Percentiles rank a stretch among this genome's conserved stretches.
Conservation (phyloP, 2,797 vertebrate genomes). For the Acropternis orthonyx region DNA sequence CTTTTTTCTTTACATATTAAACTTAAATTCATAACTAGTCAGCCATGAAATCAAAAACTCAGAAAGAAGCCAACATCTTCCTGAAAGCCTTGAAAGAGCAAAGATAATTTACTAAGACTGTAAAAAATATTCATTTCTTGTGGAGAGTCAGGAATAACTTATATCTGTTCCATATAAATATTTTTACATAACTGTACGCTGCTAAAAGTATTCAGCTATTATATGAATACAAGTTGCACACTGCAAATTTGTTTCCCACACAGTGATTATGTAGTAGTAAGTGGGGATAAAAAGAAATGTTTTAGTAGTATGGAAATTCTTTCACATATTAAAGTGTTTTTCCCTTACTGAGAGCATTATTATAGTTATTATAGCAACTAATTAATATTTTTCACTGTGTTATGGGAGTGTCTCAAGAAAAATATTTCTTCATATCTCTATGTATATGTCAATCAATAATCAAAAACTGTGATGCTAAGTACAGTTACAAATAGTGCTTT, state of each 20-base stretch:
- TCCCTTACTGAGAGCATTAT: not conserved
- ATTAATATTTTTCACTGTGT: not conserved
- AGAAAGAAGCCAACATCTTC: not conserved
- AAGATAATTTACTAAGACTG: not conserved
- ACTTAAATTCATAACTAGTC: not conserved
- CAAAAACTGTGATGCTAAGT: not conserved
- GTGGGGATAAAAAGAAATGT: not conserved
- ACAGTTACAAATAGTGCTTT: not conserved
- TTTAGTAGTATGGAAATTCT: not conserved
- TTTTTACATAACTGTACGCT: not conserved
- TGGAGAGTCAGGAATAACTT: not conserved
- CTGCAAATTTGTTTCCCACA: not conserved
- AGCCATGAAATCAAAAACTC: slow-evolving; percentile 31
- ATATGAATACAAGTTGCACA: not conserved
- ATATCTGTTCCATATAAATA: not conserved
- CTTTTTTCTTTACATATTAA: not conserved
- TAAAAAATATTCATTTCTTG: not conserved
- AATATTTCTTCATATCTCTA: not conserved
- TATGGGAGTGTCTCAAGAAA: not conserved
- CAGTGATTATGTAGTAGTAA: not conserved
- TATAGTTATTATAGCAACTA: not conserved
- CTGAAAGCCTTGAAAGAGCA: not conserved
- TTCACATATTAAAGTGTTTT: not conserved
- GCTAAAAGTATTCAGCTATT: not conserved
- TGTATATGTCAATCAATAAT: not conserved